These are phyloP conservation scores for Alca torda DNA, from an alignment of 2,797 vertebrate genomes.

Conservation along the genomic window DNA sequence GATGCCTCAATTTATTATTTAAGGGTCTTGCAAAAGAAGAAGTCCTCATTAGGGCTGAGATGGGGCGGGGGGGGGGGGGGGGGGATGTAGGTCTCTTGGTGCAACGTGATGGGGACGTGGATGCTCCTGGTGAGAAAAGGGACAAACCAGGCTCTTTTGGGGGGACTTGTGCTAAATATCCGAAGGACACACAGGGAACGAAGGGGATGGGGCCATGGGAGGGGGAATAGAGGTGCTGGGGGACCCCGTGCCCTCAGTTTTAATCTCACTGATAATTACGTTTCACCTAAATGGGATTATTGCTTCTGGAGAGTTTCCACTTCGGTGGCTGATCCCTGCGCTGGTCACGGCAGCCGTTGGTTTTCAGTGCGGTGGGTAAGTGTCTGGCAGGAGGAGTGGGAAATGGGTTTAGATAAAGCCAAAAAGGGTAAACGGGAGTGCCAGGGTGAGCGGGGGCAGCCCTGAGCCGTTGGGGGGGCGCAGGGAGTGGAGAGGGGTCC, in stretches of 20 bases:
- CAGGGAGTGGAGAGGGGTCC: background rate
- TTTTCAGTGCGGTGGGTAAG: background rate
- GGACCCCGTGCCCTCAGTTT: too few species aligned
- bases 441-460: background rate
- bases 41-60: background rate
- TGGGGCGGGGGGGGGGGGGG: too few species aligned
- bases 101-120: too few species aligned
- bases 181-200: background rate
- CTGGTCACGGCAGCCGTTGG: rapidly evolving
- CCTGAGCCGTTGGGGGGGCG: background rate
- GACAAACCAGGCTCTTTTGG: rapidly evolving
- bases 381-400: background rate
- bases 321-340: rapidly evolving
- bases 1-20: rapidly evolving
- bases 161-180: background rate
- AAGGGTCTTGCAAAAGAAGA: background rate
- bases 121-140: background rate
- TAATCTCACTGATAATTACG: rapidly evolving
- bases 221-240: background rate
- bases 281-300: background rate
- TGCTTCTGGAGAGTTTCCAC: background rate
- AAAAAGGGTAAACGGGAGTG: background rate
- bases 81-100: too few species aligned
- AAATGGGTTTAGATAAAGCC: background rate
- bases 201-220: background rate